Conservation (phyloP, 2,888 invertebrate species). For the Hemaris fuciformis region DNA sequence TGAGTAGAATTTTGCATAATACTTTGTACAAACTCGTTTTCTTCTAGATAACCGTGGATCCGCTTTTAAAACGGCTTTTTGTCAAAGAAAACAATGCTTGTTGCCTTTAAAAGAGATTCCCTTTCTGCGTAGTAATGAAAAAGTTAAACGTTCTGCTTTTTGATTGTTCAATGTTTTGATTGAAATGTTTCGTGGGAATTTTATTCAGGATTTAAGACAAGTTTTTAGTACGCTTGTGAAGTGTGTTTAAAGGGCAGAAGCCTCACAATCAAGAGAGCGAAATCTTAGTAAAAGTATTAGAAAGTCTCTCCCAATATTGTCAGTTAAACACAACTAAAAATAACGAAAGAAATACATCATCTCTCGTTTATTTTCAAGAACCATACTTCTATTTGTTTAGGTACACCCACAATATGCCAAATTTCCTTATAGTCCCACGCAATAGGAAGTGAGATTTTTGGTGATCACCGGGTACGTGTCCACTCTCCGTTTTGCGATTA, state of each 20-base stretch:
- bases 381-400: too few species aligned
- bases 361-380: too few species aligned
- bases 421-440: too few species aligned
- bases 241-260: not conserved
- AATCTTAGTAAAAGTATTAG: too few species aligned
- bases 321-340: too few species aligned
- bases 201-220: not conserved
- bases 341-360: too few species aligned
- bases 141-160: conserved; percentile 32
- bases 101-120: conserved; percentile 31
- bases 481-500: too few species aligned
- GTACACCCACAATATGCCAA: too few species aligned
- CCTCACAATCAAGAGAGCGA: too few species aligned
- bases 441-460: too few species aligned
- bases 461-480: too few species aligned
- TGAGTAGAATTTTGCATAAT: conserved; percentile 35
- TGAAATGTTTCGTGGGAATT: conserved; percentile 12
- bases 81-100: conserved; percentile 42
- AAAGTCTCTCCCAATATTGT: too few species aligned
- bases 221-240: not conserved
- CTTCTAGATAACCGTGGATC: conserved; percentile 35
- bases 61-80: conserved; percentile 39
- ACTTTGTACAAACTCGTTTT: conserved; percentile 42
- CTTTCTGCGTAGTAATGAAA: conserved; percentile 30
- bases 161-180: conserved; percentile 25